Base-by-base conservation (phyloP, 2,113 vertebrate species). In the Heliornis fulica region DNA sequence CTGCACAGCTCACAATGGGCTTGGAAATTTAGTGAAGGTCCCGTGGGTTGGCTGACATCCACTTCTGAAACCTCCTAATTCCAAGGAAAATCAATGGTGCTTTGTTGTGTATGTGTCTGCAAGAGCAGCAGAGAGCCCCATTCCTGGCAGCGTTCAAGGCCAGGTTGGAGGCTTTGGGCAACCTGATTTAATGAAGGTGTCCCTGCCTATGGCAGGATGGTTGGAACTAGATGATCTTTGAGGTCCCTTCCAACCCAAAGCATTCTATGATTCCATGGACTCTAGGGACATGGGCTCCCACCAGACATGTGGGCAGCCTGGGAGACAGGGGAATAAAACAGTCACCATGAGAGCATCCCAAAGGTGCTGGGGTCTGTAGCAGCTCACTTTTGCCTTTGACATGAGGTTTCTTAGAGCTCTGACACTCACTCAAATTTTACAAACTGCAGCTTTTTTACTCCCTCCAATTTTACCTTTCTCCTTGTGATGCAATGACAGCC, bases 201-300 rank as follows among this genome's bases (percentile, higher is more conserved):
- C 45, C 45, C 45, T 46, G 45, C 45, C 21, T 20, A 21, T 46
- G 19, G 19, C 45, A 46, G 45, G 45, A 20, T 18, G 45, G 20
- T 46, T 46, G 20, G 20, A 46, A 46, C 45, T 46, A 46, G 20
- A 46, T 46, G 19, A 46, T 46, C 45, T 46, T 46, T 46, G 45
- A 46, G 20, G 45, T 46, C 9, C 20, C 45, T 46, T 46, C 45
- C 20, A 46, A 46, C 45, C 19, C 20, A 46, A 46, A 46, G 20
- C 45, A 46, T 46, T 46, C 45, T 10, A 20, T 46, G 45, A 46
- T 46, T 46, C 19, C 21, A 21, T 5, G 38, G 59, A 21, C 12
- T 46, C 12, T 1, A 53, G 9, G 16, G 5, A n/a, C 10, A 10
- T 0, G 1, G 6, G n/a, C 14, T 70, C 36, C 34, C 25, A 40